Evolutionary conservation across 2,797 vertebrate genomes (phyloP), one percentile per base, ranked within the genome.

Genomic region (Pangasius macronema): DNA sequence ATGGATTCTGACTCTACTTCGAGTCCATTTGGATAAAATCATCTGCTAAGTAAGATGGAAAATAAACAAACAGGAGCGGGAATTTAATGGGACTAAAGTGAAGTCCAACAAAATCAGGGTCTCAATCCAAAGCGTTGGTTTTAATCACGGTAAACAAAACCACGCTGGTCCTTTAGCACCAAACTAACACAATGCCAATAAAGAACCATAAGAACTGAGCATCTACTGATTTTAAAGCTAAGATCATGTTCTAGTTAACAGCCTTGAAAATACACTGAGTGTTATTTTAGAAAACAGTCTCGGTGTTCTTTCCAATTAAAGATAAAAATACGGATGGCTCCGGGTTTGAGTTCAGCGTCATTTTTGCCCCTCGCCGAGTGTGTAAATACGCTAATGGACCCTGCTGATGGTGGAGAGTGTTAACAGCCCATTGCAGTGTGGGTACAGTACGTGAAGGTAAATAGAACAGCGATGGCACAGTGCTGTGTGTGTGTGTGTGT

Each of bases 371-470:
- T 86, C 16, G 63, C 89, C 70, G 86, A 73, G 90, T 90, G 89
- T 91, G 91, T 89, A 89, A 88, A 90, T 91, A 91, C 89, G 57
- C 83, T 90, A 91, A 91, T 91, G 86, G 82, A 87, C 86, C 88
- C 86, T 85, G 72, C 86, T 88, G 87, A 86, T 90, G 86, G 87
- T 87, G 81, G 87, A 88, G 87, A 85, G 87, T 91, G 91, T 90
- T 89, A 88, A 89, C 91, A 90, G 88, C 86, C 85, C 87, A 88
- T 86, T 90, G 90, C 89, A 85, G 87, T 92, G 89, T 90, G 91
- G 83, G 82, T 92, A 91, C 90, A 89, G 88, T 87, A 82, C 59
- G 83, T 86, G 86, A 88, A 85, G 88, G 89, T 89, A 91, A 91
- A 89, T 76, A 91, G 68, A 87, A 86, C 85, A 79, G 85, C 46